Evolutionary conservation across 2,113 vertebrate genomes (phyloP).

Genomic region (Brachyhypopomus gauderio): DNA sequence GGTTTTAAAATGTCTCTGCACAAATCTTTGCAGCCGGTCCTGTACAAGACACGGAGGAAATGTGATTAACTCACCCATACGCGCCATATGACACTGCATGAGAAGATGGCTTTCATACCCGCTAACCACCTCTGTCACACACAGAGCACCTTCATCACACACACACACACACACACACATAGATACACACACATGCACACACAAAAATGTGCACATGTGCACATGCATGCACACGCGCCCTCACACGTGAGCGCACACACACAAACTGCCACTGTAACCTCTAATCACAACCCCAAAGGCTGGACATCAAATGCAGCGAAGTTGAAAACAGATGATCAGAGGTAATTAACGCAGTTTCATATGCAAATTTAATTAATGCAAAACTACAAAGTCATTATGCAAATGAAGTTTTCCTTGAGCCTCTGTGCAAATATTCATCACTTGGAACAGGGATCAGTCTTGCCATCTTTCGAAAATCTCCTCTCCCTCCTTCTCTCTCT

Average conservation of each 20-base stretch:
- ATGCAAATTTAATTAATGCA: constrained; percentile 99
- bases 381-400: constrained; percentile 99
- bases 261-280: constrained; percentile 70
- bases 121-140: constrained; percentile 11
- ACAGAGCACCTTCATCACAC: constrained; percentile 11
- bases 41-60: neutral
- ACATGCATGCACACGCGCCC: constrained; percentile 44
- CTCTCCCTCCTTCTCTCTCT: constrained; percentile 43
- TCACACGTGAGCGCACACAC: neutral
- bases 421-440: constrained; percentile 99
- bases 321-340: constrained; percentile 93
- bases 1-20: no score
- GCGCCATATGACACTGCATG: constrained; percentile 8
- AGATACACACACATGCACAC: constrained; percentile 61
- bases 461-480: constrained; percentile 72
- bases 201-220: constrained; percentile 65
- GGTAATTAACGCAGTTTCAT: constrained; percentile 99
- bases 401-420: constrained; percentile 99
- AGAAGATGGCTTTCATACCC: constrained; percentile 33
- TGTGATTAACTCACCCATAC: no score
- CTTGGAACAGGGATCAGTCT: constrained; percentile 90
- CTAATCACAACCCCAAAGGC: constrained; percentile 85
- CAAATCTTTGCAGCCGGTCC: neutral
- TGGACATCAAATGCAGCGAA: constrained; percentile 99
- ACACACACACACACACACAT: constrained; percentile 56